A percentile compares a stretch with the other conserved stretches of the same genome.
Evolutionary conservation across 2,888 invertebrate species (phyloP).

Genomic region (Lepidocyrtoides sp.): DNA sequence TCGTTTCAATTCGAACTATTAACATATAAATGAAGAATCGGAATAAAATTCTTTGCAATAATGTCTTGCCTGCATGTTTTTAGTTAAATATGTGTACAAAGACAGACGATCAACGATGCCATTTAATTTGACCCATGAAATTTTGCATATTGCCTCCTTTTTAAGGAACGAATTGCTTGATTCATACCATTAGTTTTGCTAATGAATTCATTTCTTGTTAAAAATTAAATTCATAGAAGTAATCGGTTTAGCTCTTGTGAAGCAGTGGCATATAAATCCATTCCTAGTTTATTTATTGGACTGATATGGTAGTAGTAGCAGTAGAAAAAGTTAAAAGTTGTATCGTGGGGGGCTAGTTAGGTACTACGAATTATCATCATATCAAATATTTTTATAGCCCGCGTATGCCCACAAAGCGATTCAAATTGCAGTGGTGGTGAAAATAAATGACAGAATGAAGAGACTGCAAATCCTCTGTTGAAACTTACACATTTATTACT

Average conservation of each 20-base stretch:
- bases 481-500: conserved; percentile 18
- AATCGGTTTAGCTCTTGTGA: background rate
- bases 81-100: too few species aligned
- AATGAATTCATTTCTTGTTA: conserved; percentile 10
- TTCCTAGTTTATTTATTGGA: too few species aligned
- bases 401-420: background rate
- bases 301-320: too few species aligned
- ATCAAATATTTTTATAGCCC: background rate
- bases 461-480: background rate
- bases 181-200: too few species aligned
- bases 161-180: background rate
- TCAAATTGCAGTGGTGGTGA: background rate
- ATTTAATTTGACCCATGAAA: background rate
- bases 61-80: too few species aligned
- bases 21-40: conserved; percentile 65
- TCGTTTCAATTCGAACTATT: conserved; percentile 45
- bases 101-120: too few species aligned
- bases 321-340: too few species aligned
- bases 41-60: conserved; percentile 35
- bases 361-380: too few species aligned
- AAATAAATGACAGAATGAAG: background rate
- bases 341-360: too few species aligned
- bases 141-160: conserved; percentile 41
- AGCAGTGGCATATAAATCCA: background rate
- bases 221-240: conserved; percentile 41